A percentile compares a stretch with the other conserved stretches of the same genome.
These are phyloP conservation scores for Manduca sexta DNA, from an alignment of 1,140 invertebrate species.

Conservation along the genomic window DNA sequence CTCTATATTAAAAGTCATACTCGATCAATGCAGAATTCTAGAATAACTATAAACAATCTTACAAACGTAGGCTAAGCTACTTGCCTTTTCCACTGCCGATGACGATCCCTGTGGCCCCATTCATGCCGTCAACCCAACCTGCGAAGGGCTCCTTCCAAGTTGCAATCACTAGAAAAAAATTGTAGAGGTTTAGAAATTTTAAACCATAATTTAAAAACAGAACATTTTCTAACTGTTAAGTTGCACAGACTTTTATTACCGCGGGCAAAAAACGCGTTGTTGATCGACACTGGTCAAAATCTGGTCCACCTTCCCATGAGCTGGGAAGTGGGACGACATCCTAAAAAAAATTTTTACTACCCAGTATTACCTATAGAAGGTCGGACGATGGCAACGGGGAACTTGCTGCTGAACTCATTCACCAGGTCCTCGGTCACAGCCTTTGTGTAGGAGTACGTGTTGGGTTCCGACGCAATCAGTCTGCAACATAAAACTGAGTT, in stretches of 20 bases:
- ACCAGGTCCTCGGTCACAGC: constrained; percentile 83
- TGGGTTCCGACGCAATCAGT: constrained; percentile 81
- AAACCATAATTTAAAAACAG: constrained; percentile 13
- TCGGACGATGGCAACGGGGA: constrained; percentile 82
- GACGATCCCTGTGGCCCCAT: constrained; percentile 90
- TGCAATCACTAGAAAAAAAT: constrained; percentile 75
- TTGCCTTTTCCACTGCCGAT: constrained; percentile 85
- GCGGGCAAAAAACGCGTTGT: not conserved
- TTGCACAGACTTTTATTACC: not conserved
- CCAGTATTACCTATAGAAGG: constrained; percentile 81
- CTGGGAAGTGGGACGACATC: too few relatives aligned
- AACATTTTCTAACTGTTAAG: not conserved
- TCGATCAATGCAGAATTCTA: too few relatives aligned
- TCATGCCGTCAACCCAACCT: constrained; percentile 96
- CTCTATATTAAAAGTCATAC: not conserved
- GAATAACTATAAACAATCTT: too few relatives aligned
- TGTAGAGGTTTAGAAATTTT: not conserved
- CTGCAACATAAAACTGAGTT: constrained; percentile 60
- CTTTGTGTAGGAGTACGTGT: constrained; percentile 88
- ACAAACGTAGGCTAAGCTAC: not conserved
- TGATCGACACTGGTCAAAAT: not conserved
- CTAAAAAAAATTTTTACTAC: too few relatives aligned
- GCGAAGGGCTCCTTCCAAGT: constrained; percentile 81
- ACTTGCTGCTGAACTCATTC: constrained; percentile 71
- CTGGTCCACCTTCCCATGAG: not conserved